phyloP scores from a whole-genome alignment of 2,113 vertebrate genomes.

The Otocyon megalotis region DNA sequence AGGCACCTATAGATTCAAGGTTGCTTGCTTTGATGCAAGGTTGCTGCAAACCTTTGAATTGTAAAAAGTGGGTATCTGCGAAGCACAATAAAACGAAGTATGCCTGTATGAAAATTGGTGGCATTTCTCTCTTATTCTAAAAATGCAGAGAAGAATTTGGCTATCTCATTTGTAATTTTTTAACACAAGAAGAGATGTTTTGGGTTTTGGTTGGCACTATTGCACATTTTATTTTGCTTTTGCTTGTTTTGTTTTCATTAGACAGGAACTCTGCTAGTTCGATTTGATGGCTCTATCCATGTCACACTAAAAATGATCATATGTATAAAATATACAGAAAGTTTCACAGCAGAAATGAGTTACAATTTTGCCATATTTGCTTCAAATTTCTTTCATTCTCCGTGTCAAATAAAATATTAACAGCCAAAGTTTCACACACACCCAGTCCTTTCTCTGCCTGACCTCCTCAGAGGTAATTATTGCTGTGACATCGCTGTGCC shows the following conservation, averaged over 20 bases:
- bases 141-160: background rate
- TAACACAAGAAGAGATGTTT: background rate
- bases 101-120: background rate
- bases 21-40: background rate
- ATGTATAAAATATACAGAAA: background rate
- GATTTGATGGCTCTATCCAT: background rate
- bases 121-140: background rate
- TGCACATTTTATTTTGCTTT: background rate
- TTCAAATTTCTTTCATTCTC: background rate
- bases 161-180: background rate
- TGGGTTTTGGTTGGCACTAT: background rate
- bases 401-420: background rate
- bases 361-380: background rate
- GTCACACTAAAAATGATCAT: background rate
- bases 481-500: background rate
- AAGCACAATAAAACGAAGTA: background rate
- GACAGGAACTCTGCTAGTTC: background rate
- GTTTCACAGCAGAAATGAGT: background rate
- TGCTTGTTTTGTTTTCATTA: background rate
- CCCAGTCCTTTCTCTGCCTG: background rate
- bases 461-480: background rate
- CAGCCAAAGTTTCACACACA: rapidly evolving
- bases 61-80: background rate
- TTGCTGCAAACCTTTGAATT: background rate
- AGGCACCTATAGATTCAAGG: background rate